Evolutionary conservation across 2,113 vertebrate genomes (phyloP).

Genomic region (Zosterops lateralis): DNA sequence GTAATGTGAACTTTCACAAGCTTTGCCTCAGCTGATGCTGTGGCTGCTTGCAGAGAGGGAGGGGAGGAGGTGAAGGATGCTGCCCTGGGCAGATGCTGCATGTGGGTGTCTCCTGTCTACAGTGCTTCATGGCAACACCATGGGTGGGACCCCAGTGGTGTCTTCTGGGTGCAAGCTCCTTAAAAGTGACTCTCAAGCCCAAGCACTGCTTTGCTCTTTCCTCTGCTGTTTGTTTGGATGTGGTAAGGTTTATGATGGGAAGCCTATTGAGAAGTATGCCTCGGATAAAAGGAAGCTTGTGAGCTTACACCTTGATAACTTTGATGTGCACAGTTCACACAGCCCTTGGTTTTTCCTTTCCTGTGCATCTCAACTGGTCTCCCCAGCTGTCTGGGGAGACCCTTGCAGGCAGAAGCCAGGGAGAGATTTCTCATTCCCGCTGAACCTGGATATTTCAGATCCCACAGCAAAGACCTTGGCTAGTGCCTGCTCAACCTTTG

Average conservation of each 20-base stretch:
- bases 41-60: background rate
- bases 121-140: rapidly evolving
- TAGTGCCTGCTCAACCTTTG: background rate
- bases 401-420: background rate
- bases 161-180: background rate
- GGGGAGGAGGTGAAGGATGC: background rate
- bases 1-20: background rate
- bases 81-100: background rate
- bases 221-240: background rate
- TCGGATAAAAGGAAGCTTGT: background rate
- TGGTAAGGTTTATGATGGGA: background rate
- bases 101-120: rapidly evolving
- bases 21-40: background rate
- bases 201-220: background rate
- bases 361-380: background rate
- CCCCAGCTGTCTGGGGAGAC: background rate
- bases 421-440: background rate
- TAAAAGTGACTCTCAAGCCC: background rate
- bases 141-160: background rate
- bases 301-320: background rate
- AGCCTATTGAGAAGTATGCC: background rate
- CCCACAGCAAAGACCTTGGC: background rate
- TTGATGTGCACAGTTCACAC: background rate
- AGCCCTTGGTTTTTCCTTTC: background rate
- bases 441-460: background rate